A percentile compares a stretch with the other conserved stretches of the same genome.
These are phyloP conservation scores for Cossypha dichroa DNA, from an alignment of 2,797 vertebrate species.

Conservation along the genomic window DNA sequence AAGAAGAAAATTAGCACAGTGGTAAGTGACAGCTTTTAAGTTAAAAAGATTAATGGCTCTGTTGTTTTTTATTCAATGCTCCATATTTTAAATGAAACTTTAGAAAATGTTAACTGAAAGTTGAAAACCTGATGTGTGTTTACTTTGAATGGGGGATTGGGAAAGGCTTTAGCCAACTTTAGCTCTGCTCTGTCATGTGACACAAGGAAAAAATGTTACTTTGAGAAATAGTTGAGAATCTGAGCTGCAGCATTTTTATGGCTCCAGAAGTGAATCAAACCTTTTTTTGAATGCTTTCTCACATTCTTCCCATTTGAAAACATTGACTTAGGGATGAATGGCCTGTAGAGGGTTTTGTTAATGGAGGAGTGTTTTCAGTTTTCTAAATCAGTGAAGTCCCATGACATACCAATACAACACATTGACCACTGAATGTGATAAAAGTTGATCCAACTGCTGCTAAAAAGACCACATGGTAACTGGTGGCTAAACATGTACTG, in stretches of 20 bases:
- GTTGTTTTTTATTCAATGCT: background rate
- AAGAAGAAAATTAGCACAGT: conserved; percentile 98
- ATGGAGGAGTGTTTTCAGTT: background rate
- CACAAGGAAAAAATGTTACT: background rate
- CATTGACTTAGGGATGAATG: background rate
- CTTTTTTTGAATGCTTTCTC: background rate
- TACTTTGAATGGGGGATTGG: background rate
- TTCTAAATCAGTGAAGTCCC: background rate
- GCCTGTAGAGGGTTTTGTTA: background rate
- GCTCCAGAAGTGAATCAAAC: background rate
- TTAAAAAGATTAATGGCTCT: background rate
- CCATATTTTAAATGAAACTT: background rate
- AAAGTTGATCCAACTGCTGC: background rate
- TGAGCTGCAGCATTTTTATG: background rate
- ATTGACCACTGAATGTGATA: rapidly evolving
- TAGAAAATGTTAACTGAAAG: background rate
- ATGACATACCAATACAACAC: background rate
- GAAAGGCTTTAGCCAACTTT: background rate
- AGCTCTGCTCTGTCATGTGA: background rate
- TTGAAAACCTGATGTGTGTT: background rate
- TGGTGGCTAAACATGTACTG: background rate
- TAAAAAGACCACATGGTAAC: background rate
- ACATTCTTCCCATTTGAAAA: background rate
- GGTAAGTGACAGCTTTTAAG: conserved; percentile 75
- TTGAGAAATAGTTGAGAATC: background rate